These are phyloP conservation scores for Oligia strigilis DNA, from an alignment of 2,888 invertebrate species.

Conservation along the genomic window DNA sequence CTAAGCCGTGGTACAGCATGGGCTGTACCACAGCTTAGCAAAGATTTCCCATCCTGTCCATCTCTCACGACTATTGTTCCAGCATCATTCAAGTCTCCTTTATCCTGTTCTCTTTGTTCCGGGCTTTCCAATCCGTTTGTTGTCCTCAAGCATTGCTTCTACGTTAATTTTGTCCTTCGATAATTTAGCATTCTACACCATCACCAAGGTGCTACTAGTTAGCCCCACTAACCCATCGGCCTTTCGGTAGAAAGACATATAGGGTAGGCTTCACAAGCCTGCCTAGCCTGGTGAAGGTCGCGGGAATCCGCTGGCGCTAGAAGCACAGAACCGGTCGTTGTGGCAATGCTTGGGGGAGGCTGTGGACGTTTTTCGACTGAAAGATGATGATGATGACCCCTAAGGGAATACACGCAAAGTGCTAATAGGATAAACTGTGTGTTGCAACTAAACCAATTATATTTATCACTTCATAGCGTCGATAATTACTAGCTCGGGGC, in stretches of 20 bases:
- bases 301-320: not conserved
- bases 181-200: not conserved
- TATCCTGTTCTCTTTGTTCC: not conserved
- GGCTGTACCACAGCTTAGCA: not conserved
- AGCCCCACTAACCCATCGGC: not conserved
- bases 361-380: not conserved
- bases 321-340: not conserved
- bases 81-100: not conserved
- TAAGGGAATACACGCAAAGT: slow-evolving; percentile 18
- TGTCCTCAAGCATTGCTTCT: not conserved
- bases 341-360: not conserved
- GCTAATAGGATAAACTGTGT: slow-evolving; percentile 43
- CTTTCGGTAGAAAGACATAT: not conserved
- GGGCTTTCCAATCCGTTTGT: not conserved
- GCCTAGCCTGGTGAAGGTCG: no score
- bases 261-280: not conserved
- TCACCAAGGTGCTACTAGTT: not conserved
- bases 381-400: slow-evolving; percentile 2
- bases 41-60: not conserved
- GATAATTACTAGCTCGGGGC: slow-evolving; percentile 44
- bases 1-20: no score
- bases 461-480: slow-evolving; percentile 26
- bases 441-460: slow-evolving; percentile 41
- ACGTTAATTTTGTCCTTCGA: not conserved
- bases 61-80: not conserved